These are phyloP conservation scores for Catocala nupta DNA, from an alignment of 2,888 invertebrate species.

Conservation along the genomic window DNA sequence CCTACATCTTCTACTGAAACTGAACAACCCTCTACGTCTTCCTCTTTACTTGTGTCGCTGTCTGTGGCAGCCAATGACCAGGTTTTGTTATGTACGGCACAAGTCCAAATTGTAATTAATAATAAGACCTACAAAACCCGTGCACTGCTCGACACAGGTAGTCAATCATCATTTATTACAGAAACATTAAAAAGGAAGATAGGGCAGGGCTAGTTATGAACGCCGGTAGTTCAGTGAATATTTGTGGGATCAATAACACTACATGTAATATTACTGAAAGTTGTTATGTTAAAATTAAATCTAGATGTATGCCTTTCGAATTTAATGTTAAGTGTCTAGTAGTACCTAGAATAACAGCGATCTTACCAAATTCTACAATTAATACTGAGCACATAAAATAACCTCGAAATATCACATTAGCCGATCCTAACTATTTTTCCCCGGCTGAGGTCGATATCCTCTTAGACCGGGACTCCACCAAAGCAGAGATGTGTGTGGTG, in stretches of 20 bases:
- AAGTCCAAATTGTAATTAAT: neutral
- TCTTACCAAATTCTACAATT: neutral
- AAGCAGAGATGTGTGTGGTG: no score
- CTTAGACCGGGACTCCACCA: no score
- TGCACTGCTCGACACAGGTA: neutral
- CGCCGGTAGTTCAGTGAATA: neutral
- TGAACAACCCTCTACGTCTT: no score
- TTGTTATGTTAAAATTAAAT: neutral
- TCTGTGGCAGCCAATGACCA: neutral
- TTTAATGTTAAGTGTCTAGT: no score
- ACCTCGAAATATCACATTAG: neutral
- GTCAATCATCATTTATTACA: no score
- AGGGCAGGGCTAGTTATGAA: neutral
- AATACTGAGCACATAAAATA: neutral
- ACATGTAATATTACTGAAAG: neutral
- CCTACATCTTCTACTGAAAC: no score
- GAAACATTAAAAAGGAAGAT: neutral
- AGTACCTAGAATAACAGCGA: no score
- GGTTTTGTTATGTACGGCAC: neutral
- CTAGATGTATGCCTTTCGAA: no score
- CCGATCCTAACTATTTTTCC: neutral
- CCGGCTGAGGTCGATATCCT: constrained; percentile 12
- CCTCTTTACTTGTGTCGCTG: no score
- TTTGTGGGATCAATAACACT: neutral
- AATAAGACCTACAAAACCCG: neutral